Evolutionary conservation across 2,797 vertebrate species (phyloP), one percentile per base, ranked within the genome.

Genomic region (Propithecus deckenii): DNA sequence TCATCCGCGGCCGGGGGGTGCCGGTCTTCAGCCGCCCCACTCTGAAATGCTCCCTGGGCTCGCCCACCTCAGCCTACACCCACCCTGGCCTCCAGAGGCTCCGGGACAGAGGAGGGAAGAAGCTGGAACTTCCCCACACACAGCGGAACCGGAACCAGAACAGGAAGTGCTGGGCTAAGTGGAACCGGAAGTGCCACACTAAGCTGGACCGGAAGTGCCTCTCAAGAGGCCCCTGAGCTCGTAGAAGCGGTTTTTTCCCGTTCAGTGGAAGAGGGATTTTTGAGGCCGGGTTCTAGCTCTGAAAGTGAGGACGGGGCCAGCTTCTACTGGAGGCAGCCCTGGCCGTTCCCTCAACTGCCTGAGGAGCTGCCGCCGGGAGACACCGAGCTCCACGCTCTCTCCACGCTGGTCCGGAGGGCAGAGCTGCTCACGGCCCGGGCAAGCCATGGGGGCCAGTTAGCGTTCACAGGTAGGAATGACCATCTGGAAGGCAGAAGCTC

Each of bases 221-320:
- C 30, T 1, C 22, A 15, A 13, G 23, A 11, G 14, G 17, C 0
- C 1, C 1, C 3, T 0, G 1, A 15, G 22, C 0, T 0, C 43
- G 32, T 52, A 23, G 43, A 18, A 3, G 2, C 1, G 0, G 23
- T 30, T 12, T 13, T 12, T 38, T 22, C n/a, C 0, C 1, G 1
- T 18, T 11, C 35, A 1, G 10, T 7, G 1, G 3, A 43, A 76
- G 18, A 38, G 23, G 41, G 28, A 20, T 2, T 74, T 74, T 65
- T 30, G 38, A 72, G 32, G 65, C 35, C 22, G 13, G 11, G 41
- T 50, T 74, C 48, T 30, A 28, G 32, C 59, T 50, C 0, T 0
- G 35, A 41, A 38, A n/a, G n/a, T 20, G 17, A 25, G 38, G 0
- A 20, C 18, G 57, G 43, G 95, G 61, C 63, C 74, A 7, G 28